Evolutionary conservation across 2,113 vertebrate genomes (phyloP), one percentile per base, ranked within the genome.

Genomic region (Climacteris rufus): DNA sequence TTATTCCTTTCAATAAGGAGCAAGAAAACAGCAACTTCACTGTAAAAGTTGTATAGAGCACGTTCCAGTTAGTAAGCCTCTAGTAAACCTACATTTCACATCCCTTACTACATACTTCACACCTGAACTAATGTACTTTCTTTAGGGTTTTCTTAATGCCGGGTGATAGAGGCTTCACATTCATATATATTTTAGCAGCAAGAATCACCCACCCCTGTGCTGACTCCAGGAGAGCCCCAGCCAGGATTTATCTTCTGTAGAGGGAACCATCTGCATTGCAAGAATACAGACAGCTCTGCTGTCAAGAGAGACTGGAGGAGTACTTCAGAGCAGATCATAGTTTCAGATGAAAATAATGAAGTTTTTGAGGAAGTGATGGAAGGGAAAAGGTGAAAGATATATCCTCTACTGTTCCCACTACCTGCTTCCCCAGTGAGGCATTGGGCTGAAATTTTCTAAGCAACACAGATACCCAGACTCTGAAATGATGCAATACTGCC

Each of bases 401-500:
- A 57, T 40, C 18, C 37, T 69, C 37, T n/a, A 56, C 19, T 53
- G 16, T 57, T 68, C 40, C 61, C 22, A 20, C 25, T 63, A 18
- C 30, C 40, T 69, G 37, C 27, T 75, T 30, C 9, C 89, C 15
- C 49, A 57, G 9, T 25, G 50, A 87, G 64, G 37, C 22, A 53
- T 3, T n/a, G 15, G 30, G 6, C 65, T 89, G 63, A 52, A 56
- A 37, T 93, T 82, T 57, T 88, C n/a, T n/a, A 57, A 87, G 81
- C 22, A 17, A 21, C 6, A 20, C 30, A 49, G 35, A 9, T 47
- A 78, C 19, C 10, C 37, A 71, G 45, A 11, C 27, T 72, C 53
- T 12, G 7, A 64, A 84, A 78, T 1, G 0, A 56, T n/a, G n/a
- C 1, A 4, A 60, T 15, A 66, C 22, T 13, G 4, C 40, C 39